phyloP scores from a whole-genome alignment of 2,113 vertebrate species.

The Hirundichthys speculiger region DNA sequence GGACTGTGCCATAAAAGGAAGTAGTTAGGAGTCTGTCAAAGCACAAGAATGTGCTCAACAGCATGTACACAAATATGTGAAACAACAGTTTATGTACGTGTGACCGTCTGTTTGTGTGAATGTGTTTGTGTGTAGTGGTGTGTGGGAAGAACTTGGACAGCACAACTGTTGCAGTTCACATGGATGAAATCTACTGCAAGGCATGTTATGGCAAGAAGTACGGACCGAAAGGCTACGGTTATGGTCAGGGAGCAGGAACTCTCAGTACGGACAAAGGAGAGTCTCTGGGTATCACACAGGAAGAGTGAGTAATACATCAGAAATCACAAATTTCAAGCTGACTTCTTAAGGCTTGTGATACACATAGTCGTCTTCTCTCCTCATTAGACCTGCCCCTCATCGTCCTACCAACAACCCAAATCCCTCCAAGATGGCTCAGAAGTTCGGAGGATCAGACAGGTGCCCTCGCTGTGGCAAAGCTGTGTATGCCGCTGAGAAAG shows the following conservation, averaged over 20 bases:
- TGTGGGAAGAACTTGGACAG: constrained; percentile 94
- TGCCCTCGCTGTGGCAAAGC: constrained; percentile 91
- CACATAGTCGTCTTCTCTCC: neutral
- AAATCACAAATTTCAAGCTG: neutral
- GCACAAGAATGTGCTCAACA: constrained; percentile 4
- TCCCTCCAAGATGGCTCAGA: constrained; percentile 87
- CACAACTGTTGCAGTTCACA: constrained; percentile 90
- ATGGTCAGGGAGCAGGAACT: constrained; percentile 89
- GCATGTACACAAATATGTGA: constrained; percentile 20
- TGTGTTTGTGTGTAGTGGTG: constrained; percentile 82
- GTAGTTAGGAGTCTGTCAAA: constrained; percentile 7
- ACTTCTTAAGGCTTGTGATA: neutral
- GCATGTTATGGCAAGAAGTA: constrained; percentile 94
- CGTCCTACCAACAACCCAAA: constrained; percentile 88
- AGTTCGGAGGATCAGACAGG: constrained; percentile 85
- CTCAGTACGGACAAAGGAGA: constrained; percentile 93
- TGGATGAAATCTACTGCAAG: constrained; percentile 94
- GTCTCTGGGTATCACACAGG: constrained; percentile 86
- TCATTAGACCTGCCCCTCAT: constrained; percentile 73
- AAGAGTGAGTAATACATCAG: constrained; percentile 82
- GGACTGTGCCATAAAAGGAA: constrained; percentile 54
- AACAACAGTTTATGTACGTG: constrained; percentile 33
- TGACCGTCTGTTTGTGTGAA: neutral
- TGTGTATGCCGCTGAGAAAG: constrained; percentile 93
- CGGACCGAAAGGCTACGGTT: constrained; percentile 95